Base-by-base conservation (phyloP, 2,113 vertebrate species). In the Thunnus thynnus region DNA sequence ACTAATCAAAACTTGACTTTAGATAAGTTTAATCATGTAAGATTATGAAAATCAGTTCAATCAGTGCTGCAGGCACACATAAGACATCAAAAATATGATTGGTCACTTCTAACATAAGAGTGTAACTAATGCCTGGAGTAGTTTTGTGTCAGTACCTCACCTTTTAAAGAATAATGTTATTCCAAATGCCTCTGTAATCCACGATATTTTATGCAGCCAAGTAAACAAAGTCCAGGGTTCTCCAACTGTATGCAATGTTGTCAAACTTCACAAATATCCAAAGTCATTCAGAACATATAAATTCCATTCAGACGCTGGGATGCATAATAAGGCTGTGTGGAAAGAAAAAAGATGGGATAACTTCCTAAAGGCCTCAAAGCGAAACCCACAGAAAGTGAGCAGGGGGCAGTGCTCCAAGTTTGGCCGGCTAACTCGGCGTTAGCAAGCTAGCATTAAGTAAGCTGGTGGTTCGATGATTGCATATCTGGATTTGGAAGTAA, bases 311-410 rank as follows among this genome's bases (percentile, higher is more conserved):
- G 66, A 71, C 10, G 41, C 77, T 75, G 69, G 54, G 60, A 64
- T 30, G 46, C 48, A 67, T 80, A 36, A 25, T 67, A 86, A 86
- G 83, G 86, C 77, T 69, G 55, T 25, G 4, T 78, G 41, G 11
- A 9, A 36, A 36, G 36, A 36, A 36, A 80, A 56, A n/a, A 13
- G 17, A 51, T 17, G 11, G 20, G 51, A 66, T 68, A 61, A 79
- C 25, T 78, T 84, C 85, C 85, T 61, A 61, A 90, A 93, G 93
- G 93, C 93, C 93, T 88, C 89, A 66, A 41, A 84, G 73, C 76
- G 32, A 89, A 80, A 79, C 70, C 76, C 65, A 72, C 86, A 76
- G 62, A 54, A 63, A 86, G 83, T 84, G 79, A 92, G 74, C 70
- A 74, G 82, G 51, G 66, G 71, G 80, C 80, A 88, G 83, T 85